Evolutionary conservation across 2,113 vertebrate species (phyloP).

Genomic region (Lophochroa leadbeateri): DNA sequence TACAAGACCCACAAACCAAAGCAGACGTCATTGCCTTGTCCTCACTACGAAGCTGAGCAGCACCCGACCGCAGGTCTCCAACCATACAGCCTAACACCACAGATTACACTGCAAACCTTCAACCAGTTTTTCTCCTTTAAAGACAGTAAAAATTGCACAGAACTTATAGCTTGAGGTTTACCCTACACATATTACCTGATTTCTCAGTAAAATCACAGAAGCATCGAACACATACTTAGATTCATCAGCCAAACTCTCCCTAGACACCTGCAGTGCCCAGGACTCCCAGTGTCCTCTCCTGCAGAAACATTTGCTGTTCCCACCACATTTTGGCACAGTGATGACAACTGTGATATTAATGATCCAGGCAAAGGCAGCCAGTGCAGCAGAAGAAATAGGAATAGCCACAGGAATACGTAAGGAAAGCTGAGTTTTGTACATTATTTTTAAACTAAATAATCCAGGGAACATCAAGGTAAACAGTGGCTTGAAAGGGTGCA

Average conservation of each 20-base stretch:
- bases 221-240: fast-evolving
- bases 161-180: neutral
- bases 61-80: fast-evolving
- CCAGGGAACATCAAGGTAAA: neutral
- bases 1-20: neutral
- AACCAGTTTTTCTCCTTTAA: neutral
- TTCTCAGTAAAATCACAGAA: neutral
- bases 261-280: neutral
- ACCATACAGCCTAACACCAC: fast-evolving
- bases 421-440: neutral
- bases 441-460: neutral
- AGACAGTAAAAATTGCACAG: neutral
- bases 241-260: neutral
- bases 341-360: neutral
- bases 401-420: neutral
- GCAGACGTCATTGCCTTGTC: neutral
- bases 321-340: neutral
- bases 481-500: neutral
- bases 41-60: neutral
- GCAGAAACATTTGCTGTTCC: neutral
- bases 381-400: neutral
- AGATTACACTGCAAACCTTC: neutral
- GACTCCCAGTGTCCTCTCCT: neutral
- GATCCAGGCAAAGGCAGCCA: neutral
- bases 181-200: fast-evolving